Evolutionary conservation across 2,113 vertebrate species (phyloP), one percentile per base, ranked within the genome.

Genomic region (Rallus limicola): DNA sequence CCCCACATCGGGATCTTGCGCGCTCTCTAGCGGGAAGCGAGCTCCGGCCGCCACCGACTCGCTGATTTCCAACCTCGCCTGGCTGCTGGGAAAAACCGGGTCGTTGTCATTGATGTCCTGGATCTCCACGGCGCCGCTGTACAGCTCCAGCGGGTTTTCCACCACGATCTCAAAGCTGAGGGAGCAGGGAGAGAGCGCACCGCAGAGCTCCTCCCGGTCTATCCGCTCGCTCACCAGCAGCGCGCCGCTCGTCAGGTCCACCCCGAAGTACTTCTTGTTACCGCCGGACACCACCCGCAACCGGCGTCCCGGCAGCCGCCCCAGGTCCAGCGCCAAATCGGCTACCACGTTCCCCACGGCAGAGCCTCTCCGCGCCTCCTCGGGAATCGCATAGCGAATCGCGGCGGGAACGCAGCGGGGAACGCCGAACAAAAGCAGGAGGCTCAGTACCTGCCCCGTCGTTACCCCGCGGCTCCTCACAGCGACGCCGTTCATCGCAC

Each of bases 91-190:
- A 91, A 99, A 99, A 93, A 67, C 74, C 23, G 98, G 98, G 60
- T 98, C 97, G 95, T 99, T 98, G 95, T 98, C 98, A 91, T 98
- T 99, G 89, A 99, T 97, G 87, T 99, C 98, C 69, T 96, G 97
- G 60, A 99, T 97, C 87, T 98, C 98, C 90, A 98, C 98, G 40
- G 98, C 95, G 82, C 98, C 97, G 44, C 97, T 97, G 64, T 97
- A 98, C 56, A 98, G 93, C 86, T 98, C 98, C 69, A 99, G 97
- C 1, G 98, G 98, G 17, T 97, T 98, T 94, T 99, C 98, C 34
- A 98, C 93, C 71, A 98, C 94, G 68, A 98, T 95, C 92, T 99
- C 98, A 93, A 99, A 98, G 96, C 98, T 97, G 56, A 99, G 71
- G 11, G 97, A 96, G 65, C 98, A 99, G 36, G 98, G 98, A 23